A percentile compares a stretch with the other conserved stretches of the same genome.
Conservation (phyloP, 2,113 vertebrate species). For the Paradoxurus hermaphroditus region DNA sequence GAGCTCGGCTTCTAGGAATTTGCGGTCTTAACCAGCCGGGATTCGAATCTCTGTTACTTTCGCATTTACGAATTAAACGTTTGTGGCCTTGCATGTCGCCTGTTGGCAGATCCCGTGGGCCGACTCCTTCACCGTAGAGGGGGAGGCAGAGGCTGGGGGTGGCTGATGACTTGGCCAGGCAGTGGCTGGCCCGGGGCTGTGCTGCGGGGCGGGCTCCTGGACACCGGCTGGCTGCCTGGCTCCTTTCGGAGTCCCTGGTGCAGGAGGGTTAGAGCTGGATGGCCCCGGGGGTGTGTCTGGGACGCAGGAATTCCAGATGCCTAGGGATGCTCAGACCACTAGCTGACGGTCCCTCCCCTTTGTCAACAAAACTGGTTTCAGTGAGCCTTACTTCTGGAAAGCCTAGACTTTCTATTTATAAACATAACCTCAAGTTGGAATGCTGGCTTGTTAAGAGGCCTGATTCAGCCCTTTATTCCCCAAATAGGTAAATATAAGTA, state of each 20-base stretch:
- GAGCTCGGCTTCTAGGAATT: background rate
- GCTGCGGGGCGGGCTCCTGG: fast-evolving
- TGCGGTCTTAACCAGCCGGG: background rate
- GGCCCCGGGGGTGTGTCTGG: background rate
- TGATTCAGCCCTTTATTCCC: constrained; percentile 63
- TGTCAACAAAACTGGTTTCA: constrained; percentile 27
- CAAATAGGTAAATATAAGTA: constrained; percentile 34
- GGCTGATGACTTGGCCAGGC: background rate
- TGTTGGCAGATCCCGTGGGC: fast-evolving
- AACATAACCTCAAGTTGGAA: constrained; percentile 42
- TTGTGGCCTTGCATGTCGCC: background rate
- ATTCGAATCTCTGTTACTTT: no score
- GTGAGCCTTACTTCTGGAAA: constrained; percentile 26
- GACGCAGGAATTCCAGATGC: background rate
- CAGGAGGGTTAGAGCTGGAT: background rate
- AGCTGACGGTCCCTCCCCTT: background rate
- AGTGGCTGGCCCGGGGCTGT: fast-evolving
- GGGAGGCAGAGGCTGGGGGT: background rate
- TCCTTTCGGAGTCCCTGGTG: background rate
- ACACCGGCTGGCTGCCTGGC: background rate
- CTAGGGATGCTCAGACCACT: background rate
- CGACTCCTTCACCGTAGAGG: fast-evolving
- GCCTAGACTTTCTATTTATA: constrained; percentile 57
- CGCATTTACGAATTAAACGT: background rate
- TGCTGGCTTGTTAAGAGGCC: constrained; percentile 19